Percentiles rank a stretch among this genome's conserved stretches.
Conservation (phyloP, 2,113 vertebrate species). For the Setophaga coronata region DNA sequence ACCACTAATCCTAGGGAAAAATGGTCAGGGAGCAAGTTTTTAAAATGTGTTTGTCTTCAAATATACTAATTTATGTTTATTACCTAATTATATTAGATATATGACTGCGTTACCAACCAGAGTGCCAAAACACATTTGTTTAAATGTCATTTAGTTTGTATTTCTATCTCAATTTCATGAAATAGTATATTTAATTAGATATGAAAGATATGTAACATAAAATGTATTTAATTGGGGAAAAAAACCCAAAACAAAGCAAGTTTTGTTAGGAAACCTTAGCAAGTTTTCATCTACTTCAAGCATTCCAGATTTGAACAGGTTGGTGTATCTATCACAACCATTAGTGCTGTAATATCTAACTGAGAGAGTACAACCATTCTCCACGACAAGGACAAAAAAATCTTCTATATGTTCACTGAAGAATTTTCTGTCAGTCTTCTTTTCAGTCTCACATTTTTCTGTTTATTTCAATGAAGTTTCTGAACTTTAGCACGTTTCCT, state of each 20-base stretch:
- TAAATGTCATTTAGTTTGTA: background rate
- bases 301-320: background rate
- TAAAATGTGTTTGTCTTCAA: background rate
- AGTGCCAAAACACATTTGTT: background rate
- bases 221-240: background rate
- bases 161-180: background rate
- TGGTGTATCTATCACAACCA: rapidly evolving
- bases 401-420: background rate
- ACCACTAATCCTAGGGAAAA: background rate
- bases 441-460: background rate
- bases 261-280: background rate
- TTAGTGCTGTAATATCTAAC: background rate
- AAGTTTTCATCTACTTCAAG: background rate
- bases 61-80: background rate
- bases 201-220: background rate
- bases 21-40: background rate
- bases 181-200: background rate
- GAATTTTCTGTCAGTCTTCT: background rate
- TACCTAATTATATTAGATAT: background rate
- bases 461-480: background rate
- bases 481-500: background rate
- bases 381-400: background rate
- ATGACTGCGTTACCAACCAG: background rate
- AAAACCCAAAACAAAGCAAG: background rate
- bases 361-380: background rate